Base-by-base conservation (phyloP, 35 echinoderm and acorn worm species). In the Heliocidaris erythrogramma region DNA sequence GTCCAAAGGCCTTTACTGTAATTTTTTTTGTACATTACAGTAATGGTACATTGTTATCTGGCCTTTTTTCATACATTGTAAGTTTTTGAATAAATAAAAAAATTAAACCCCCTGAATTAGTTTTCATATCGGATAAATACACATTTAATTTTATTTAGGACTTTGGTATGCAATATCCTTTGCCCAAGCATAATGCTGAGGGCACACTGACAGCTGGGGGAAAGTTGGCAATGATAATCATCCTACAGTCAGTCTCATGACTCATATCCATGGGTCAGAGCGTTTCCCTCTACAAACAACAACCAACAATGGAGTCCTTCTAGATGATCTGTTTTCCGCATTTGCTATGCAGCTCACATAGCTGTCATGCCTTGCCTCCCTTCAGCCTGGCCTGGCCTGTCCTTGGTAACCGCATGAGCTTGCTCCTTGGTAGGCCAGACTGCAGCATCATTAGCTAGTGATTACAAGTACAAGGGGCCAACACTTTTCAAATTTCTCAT, bases 201-300 rank as follows among this genome's bases (percentile, higher is more conserved):
- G 65, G 65, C 27, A 78, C 14, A 78, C 4, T 78, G 65, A 89
- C 87, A 89, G 31, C 31, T 89, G 31, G 32, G 47, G 31, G 91
- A 59, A 13, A 13, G 91, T 48, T 92, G 91, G 91, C 29, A 92
- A 92, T 48, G 31, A 27, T 92, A 13, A 48, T 49, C 32, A 48
- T 24, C 85, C 85, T 30, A 35, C 48, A 30, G n/a, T 14, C 91
- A 52, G 47, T 92, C 21, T 29, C 91, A 42, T 92, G 91, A 92
- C 91, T 92, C 91, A 92, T 92, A 48, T 92, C 91, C 91, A 92
- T 92, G 91, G 91, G 91, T 92, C 91, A 92, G 49, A 92, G 91
- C 91, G 2, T 92, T 92, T 92, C 91, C 91, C 91, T 92, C 10
- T 49, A 48, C 91, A 92, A 92, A 92, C 18, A 92, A 59, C 91